These are phyloP conservation scores for Lydus trimaculatus DNA, from an alignment of 2,888 invertebrate genomes.

Conservation along the genomic window DNA sequence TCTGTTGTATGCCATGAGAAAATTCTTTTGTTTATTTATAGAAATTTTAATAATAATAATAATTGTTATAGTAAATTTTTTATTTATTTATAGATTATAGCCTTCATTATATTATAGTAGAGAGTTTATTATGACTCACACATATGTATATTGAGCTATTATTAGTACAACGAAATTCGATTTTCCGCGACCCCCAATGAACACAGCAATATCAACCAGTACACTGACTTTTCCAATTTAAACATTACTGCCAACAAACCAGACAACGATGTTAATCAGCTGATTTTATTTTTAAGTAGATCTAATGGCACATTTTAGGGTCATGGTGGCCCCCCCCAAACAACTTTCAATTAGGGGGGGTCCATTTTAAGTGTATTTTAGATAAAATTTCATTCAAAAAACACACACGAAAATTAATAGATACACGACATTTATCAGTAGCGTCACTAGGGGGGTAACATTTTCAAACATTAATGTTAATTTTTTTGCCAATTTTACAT, in stretches of 20 bases:
- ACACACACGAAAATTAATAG: too few species aligned
- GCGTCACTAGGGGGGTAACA: too few species aligned
- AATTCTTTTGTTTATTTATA: background rate
- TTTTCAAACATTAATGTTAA: too few species aligned
- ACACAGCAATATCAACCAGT: background rate
- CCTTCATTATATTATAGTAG: background rate
- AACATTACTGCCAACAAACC: background rate
- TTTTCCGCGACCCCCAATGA: conserved; percentile 10
- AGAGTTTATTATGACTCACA: background rate
- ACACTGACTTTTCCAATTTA: conserved; percentile 3
- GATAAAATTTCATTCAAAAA: too few species aligned
- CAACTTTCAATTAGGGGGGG: too few species aligned
- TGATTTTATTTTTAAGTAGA: background rate
- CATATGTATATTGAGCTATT: background rate
- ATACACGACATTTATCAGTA: too few species aligned
- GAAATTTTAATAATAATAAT: background rate
- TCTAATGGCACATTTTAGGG: too few species aligned
- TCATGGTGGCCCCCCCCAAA: too few species aligned
- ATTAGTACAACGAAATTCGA: background rate
- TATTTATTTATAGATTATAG: background rate
- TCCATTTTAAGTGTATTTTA: too few species aligned
- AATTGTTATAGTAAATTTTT: background rate
- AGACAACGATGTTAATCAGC: background rate
- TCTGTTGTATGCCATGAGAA: background rate
- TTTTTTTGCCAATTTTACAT: too few species aligned